These are phyloP conservation scores for Lampris megalopsis DNA, from an alignment of 2,113 vertebrate genomes.

Conservation along the genomic window DNA sequence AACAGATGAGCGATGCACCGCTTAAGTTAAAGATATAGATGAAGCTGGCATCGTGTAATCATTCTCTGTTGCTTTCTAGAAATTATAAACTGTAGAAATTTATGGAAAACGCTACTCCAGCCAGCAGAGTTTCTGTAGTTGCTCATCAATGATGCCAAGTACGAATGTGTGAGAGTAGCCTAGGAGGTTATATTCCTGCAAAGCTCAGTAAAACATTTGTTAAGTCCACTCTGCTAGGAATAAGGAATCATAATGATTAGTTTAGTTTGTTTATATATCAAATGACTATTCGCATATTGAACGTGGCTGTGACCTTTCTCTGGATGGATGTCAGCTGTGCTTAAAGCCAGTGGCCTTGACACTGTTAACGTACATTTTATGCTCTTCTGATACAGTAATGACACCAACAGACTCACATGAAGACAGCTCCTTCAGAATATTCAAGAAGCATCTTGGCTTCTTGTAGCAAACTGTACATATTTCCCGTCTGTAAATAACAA, in stretches of 20 bases:
- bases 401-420: background rate
- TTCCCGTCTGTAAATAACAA: conserved; percentile 68
- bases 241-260: conserved; percentile 4
- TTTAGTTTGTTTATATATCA: background rate
- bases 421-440: too few relatives aligned
- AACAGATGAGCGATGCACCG: conserved; percentile 6
- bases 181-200: conserved; percentile 15
- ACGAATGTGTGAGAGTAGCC: conserved; percentile 34
- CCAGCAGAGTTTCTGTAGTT: conserved; percentile 34
- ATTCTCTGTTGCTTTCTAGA: background rate
- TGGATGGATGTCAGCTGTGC: background rate
- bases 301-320: too few relatives aligned
- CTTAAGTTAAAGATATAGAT: conserved; percentile 1
- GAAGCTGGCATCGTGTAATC: background rate
- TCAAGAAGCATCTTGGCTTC: conserved; percentile 16
- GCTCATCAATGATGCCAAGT: conserved; percentile 69
- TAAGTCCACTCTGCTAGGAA: background rate
- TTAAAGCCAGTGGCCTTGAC: conserved; percentile 54
- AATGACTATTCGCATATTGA: too few relatives aligned
- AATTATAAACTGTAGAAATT: background rate
- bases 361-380: background rate
- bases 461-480: conserved; percentile 63
- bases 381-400: background rate
- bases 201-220: background rate
- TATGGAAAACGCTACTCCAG: background rate